phyloP scores from a whole-genome alignment of 2,113 vertebrate species.

The Tympanuchus pallidicinctus region DNA sequence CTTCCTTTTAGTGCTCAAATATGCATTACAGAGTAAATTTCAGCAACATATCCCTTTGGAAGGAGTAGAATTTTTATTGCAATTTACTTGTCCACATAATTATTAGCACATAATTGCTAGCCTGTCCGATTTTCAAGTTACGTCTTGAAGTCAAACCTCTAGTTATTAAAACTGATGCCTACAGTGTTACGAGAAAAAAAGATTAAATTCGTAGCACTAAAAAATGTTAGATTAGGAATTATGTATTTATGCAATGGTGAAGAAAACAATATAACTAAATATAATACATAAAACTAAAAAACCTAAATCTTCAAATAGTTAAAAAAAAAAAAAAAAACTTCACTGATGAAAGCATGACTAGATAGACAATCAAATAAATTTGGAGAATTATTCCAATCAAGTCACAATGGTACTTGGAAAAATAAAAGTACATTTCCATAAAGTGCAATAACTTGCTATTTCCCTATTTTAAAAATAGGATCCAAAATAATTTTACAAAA shows the following conservation, averaged over 20 bases:
- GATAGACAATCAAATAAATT: background rate
- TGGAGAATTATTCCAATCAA: background rate
- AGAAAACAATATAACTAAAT: background rate
- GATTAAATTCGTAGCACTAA: background rate
- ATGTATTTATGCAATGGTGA: background rate
- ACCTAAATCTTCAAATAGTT: background rate
- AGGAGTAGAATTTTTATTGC: background rate
- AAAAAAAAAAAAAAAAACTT: background rate
- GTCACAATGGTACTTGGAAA: background rate
- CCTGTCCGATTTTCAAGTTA: background rate
- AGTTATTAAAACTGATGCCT: background rate
- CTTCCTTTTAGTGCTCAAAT: background rate
- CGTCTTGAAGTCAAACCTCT: background rate
- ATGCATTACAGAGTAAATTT: background rate
- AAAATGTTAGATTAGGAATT: background rate
- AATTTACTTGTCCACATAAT: background rate
- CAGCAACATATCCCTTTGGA: background rate
- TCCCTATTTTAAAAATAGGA: background rate
- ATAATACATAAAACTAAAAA: background rate
- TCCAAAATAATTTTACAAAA: background rate
- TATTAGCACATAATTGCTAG: background rate
- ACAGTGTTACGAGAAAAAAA: background rate
- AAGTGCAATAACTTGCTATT: background rate
- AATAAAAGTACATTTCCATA: fast-evolving
- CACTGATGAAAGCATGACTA: background rate